Evolutionary conservation across 2,888 invertebrate genomes (phyloP).

Genomic region (Meganola albula): DNA sequence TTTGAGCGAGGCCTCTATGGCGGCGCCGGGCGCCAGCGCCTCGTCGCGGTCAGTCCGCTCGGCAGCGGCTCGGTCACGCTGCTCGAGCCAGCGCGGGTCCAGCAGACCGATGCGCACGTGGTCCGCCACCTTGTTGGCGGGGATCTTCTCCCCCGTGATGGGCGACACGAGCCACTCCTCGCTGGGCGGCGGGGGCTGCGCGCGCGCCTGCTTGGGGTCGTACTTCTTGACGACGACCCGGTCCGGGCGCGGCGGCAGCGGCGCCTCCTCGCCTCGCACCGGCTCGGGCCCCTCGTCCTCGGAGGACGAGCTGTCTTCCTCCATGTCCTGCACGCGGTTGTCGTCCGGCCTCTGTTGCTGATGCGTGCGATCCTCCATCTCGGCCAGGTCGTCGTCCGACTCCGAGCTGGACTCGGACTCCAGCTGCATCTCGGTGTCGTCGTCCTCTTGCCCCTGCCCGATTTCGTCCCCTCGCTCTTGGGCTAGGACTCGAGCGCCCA

Average conservation of each 20-base stretch:
- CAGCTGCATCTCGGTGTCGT: constrained; percentile 93
- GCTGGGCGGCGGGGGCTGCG: constrained; percentile 77
- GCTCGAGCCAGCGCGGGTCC: constrained; percentile 98
- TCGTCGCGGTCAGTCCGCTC: constrained; percentile 92
- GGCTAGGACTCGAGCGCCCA: constrained; percentile 94
- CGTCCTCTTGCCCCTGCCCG: constrained; percentile 66
- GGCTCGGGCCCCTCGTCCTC: constrained; percentile 61
- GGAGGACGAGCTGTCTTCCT: constrained; percentile 85
- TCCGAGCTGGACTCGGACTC: constrained; percentile 87
- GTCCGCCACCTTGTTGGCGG: constrained; percentile 96
- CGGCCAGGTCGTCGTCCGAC: constrained; percentile 73
- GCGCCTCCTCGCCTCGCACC: constrained; percentile 76
- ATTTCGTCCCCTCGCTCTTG: constrained; percentile 86
- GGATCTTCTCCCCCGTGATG: constrained; percentile 98
- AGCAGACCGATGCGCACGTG: constrained; percentile 98
- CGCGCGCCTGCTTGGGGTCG: constrained; percentile 86
- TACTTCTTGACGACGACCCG: constrained; percentile 98
- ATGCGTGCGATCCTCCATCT: constrained; percentile 81
- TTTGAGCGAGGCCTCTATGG: constrained; percentile 97
- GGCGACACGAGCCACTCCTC: constrained; percentile 98
- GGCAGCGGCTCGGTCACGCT: constrained; percentile 94
- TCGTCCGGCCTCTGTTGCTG: constrained; percentile 62
- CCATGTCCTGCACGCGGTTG: constrained; percentile 90
- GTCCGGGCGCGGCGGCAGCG: constrained; percentile 91
- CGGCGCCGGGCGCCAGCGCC: constrained; percentile 81